Evolutionary conservation across 2,888 invertebrate species (phyloP).

Genomic region (Hydriomena furcata): DNA sequence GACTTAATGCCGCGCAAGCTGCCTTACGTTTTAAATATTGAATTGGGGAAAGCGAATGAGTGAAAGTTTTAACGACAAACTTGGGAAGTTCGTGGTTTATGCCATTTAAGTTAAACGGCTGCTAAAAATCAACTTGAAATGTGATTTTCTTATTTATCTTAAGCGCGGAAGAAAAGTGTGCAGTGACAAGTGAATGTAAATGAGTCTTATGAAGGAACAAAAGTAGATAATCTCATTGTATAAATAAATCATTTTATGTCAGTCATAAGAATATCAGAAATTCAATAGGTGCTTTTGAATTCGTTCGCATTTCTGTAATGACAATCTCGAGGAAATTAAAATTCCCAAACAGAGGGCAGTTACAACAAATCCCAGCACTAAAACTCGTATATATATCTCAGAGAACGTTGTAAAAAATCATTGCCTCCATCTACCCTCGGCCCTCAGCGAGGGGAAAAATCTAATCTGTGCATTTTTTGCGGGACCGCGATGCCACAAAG

Average conservation of each 20-base stretch:
- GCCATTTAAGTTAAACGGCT: too few relatives aligned
- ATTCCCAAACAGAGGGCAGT: constrained; percentile 78
- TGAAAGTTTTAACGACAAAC: constrained; percentile 4
- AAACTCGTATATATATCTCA: constrained; percentile 80
- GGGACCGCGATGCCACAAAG: constrained; percentile 84
- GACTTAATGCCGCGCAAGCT: constrained; percentile 53
- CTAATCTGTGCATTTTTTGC: constrained; percentile 85
- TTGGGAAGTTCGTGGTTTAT: not conserved
- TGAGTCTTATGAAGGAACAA: not conserved
- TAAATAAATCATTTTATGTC: constrained; percentile 8
- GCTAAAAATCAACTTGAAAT: too few relatives aligned
- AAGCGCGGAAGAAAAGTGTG: not conserved
- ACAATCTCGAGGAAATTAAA: constrained; percentile 76
- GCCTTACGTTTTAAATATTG: constrained; percentile 42
- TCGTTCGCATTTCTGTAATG: constrained; percentile 27
- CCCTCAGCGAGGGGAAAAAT: constrained; percentile 80
- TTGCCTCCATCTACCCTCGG: constrained; percentile 80
- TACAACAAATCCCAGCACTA: constrained; percentile 80
- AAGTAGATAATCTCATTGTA: not conserved
- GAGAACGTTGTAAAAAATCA: constrained; percentile 82
- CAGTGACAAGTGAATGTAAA: not conserved
- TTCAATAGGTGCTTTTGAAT: constrained; percentile 24
- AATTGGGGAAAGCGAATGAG: constrained; percentile 34
- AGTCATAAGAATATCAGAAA: constrained; percentile 14
- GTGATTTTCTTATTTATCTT: too few relatives aligned